These are phyloP conservation scores for Lasioglossum oenotherae DNA, from an alignment of 2,888 invertebrate species.

Conservation along the genomic window DNA sequence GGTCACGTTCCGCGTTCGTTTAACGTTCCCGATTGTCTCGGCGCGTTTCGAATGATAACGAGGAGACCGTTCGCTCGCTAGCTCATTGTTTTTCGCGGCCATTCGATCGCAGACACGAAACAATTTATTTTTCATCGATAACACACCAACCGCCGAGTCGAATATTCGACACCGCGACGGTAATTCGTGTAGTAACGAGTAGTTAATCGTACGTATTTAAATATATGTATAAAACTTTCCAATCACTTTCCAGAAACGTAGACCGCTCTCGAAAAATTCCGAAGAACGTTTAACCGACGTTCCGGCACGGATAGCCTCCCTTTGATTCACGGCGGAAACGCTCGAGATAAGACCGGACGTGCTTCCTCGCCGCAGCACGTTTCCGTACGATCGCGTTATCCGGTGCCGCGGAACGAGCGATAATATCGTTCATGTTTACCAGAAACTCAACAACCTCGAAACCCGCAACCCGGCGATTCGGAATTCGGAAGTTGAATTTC, in stretches of 20 bases:
- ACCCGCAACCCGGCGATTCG: not conserved
- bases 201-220: not conserved
- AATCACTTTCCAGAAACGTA: not conserved
- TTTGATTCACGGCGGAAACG: conserved; percentile 64
- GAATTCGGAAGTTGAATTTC: not conserved
- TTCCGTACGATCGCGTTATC: conserved; percentile 57
- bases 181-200: not conserved
- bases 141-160: not conserved
- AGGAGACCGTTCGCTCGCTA: not conserved
- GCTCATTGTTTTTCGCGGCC: conserved; percentile 11
- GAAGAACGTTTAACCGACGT: conserved; percentile 33
- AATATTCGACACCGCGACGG: not conserved
- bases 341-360: conserved; percentile 70
- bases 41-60: conserved; percentile 34
- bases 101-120: not conserved
- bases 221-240: not conserved
- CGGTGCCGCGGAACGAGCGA: conserved; percentile 12
- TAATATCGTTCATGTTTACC: conserved; percentile 2
- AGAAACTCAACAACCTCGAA: not conserved
- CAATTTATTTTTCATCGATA: not conserved
- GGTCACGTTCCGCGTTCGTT: conserved; percentile 26
- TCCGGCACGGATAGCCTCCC: conserved; percentile 53
- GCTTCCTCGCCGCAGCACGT: conserved; percentile 56
- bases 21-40: conserved; percentile 21
- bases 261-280: not conserved